phyloP scores from a whole-genome alignment of 2,797 vertebrate genomes.

The Gymnocypris eckloni region DNA sequence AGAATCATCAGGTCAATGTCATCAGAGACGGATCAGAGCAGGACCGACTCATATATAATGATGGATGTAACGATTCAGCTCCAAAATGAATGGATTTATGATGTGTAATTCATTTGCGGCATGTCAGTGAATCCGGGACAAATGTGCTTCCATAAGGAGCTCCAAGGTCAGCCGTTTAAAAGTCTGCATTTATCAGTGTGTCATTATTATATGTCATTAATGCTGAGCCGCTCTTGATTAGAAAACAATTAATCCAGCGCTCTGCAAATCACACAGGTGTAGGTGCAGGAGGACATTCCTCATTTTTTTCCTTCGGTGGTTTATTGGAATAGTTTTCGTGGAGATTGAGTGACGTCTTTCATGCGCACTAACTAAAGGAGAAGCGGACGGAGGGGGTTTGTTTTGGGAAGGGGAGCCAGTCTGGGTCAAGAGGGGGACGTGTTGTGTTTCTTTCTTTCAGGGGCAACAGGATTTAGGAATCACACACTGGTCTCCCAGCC shows the following conservation, averaged over 20 bases:
- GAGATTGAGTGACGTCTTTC: constrained; percentile 32
- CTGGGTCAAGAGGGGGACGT: constrained; percentile 34
- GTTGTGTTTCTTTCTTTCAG: constrained; percentile 46
- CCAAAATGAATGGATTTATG: constrained; percentile 78
- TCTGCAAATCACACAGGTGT: constrained; percentile 55
- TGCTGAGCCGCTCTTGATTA: constrained; percentile 70
- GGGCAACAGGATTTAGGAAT: constrained; percentile 54
- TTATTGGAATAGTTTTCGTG: constrained; percentile 50
- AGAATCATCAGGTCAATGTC: not conserved
- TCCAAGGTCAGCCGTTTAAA: constrained; percentile 75
- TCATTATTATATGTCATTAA: constrained; percentile 74
- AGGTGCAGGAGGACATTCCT: constrained; percentile 36
- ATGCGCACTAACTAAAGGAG: not conserved
- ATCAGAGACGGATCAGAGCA: not conserved
- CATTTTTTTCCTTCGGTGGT: not conserved
- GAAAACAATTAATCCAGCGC: constrained; percentile 66
- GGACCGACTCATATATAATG: constrained; percentile 61
- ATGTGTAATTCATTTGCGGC: constrained; percentile 76
- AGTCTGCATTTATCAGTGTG: constrained; percentile 77
- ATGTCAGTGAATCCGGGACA: constrained; percentile 67
- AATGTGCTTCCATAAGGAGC: constrained; percentile 67
- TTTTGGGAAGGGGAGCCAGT: constrained; percentile 3
- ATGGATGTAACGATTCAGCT: constrained; percentile 72
- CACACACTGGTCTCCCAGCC: constrained; percentile 53
- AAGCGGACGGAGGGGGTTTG: not conserved